phyloP scores from a whole-genome alignment of 2,888 invertebrate genomes.

The Patella caerulea region DNA sequence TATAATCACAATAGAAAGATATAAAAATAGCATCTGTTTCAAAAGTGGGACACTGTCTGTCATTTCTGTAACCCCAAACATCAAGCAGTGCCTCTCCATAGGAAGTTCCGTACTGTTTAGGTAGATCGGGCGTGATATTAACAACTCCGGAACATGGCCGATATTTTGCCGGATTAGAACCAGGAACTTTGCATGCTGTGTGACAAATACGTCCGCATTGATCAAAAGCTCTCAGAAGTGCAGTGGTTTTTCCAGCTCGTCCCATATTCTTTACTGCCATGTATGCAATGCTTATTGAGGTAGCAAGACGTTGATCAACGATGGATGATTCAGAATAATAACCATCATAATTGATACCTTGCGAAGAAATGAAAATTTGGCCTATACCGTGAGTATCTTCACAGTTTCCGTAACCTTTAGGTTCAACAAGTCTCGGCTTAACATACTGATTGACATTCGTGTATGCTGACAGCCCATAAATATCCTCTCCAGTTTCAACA shows the following conservation, averaged over 20 bases:
- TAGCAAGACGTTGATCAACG: constrained; percentile 55
- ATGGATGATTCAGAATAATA: constrained; percentile 59
- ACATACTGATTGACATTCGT: constrained; percentile 37
- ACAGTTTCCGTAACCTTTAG: constrained; percentile 37
- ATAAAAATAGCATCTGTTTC: constrained; percentile 49
- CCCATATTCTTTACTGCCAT: constrained; percentile 57
- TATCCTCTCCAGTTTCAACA: constrained; percentile 44
- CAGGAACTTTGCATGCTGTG: constrained; percentile 53
- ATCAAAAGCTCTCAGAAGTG: constrained; percentile 55
- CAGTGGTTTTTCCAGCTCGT: constrained; percentile 38
- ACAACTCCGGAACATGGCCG: constrained; percentile 56
- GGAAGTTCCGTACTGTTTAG: constrained; percentile 48
- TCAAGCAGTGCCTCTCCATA: constrained; percentile 53
- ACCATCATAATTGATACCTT: constrained; percentile 60
- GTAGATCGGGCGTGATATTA: constrained; percentile 40
- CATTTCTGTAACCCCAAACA: constrained; percentile 51
- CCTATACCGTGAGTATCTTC: constrained; percentile 42
- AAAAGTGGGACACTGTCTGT: constrained; percentile 49
- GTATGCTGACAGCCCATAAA: constrained; percentile 50
- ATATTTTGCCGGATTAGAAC: constrained; percentile 33
- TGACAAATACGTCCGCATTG: constrained; percentile 60
- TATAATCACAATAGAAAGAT: constrained; percentile 61
- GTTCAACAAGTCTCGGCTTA: constrained; percentile 32
- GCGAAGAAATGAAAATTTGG: constrained; percentile 52
- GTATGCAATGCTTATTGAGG: constrained; percentile 55